A percentile compares a stretch with the other conserved stretches of the same genome.
Evolutionary conservation across 2,888 invertebrate genomes (phyloP).

Genomic region (Erannis defoliaria): DNA sequence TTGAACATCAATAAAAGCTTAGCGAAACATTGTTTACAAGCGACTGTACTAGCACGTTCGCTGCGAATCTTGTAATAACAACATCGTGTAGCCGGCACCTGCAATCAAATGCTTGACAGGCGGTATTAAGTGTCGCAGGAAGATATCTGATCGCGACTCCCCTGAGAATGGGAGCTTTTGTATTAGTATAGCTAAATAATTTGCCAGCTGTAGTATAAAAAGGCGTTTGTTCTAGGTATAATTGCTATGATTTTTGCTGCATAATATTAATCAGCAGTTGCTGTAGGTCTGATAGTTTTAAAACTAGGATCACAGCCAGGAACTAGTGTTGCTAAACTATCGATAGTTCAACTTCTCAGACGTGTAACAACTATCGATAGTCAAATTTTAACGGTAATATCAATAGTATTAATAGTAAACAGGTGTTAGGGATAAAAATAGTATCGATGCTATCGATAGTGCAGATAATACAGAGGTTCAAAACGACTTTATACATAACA

Average conservation of each 20-base stretch:
- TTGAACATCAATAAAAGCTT: constrained; percentile 11
- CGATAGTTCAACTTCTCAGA: no score
- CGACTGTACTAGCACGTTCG: constrained; percentile 35
- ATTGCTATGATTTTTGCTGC: neutral
- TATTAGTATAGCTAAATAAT: constrained; percentile 13
- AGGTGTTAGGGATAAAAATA: no score
- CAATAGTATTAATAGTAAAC: no score
- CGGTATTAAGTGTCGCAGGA: constrained; percentile 72
- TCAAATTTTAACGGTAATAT: no score
- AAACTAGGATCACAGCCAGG: neutral
- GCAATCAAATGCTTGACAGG: constrained; percentile 76
- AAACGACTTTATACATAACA: no score
- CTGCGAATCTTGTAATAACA: constrained; percentile 63
- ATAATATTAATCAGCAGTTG: no score
- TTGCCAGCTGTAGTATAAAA: neutral
- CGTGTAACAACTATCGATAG: no score
- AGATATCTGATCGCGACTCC: constrained; percentile 63
- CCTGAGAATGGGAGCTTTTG: constrained; percentile 33
- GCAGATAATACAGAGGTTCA: no score
- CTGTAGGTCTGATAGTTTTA: no score
- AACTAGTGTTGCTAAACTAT: no score
- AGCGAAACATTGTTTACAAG: constrained; percentile 13
- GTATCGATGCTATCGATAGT: no score
- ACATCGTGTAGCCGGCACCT: constrained; percentile 62
- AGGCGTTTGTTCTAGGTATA: neutral